Percentiles rank a stretch among this genome's conserved stretches.
Evolutionary conservation across 2,888 invertebrate species (phyloP).

Genomic region (Epirrhoe alternata): DNA sequence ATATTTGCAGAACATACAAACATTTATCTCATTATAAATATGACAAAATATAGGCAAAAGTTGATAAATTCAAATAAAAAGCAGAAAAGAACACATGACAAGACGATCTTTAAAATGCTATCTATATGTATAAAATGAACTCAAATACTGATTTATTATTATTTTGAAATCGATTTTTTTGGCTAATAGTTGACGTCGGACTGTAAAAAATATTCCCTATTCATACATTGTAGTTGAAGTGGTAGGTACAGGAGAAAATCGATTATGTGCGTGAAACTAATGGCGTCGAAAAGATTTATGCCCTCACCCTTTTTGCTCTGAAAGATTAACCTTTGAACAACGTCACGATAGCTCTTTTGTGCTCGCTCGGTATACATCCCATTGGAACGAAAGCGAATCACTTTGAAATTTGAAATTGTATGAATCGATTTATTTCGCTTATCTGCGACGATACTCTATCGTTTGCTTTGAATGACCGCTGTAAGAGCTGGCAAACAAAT

Average conservation of each 20-base stretch:
- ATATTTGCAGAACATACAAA: no score
- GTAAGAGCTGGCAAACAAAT: no score
- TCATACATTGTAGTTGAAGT: constrained; percentile 12
- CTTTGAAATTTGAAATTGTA: constrained; percentile 10
- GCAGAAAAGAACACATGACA: no score
- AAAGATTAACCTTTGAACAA: constrained; percentile 43
- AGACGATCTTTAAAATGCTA: no score
- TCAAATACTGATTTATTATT: no score
- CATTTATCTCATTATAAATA: no score
- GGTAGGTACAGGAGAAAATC: constrained; percentile 42
- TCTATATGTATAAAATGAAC: no score
- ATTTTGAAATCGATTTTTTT: no score
- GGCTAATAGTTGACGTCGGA: no score
- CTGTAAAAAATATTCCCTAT: not conserved
- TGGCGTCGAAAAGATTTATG: constrained; percentile 67
- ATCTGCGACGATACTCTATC: not conserved
- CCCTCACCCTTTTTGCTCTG: constrained; percentile 32
- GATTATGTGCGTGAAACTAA: constrained; percentile 64
- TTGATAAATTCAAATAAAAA: no score
- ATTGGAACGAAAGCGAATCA: constrained; percentile 26
- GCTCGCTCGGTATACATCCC: constrained; percentile 30
- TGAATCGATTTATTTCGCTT: constrained; percentile 9
- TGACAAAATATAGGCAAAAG: no score
- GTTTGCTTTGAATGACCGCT: not conserved
- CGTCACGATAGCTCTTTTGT: constrained; percentile 41